Conservation (phyloP, 2,113 vertebrate genomes). For the Vulpes ferrilata region DNA sequence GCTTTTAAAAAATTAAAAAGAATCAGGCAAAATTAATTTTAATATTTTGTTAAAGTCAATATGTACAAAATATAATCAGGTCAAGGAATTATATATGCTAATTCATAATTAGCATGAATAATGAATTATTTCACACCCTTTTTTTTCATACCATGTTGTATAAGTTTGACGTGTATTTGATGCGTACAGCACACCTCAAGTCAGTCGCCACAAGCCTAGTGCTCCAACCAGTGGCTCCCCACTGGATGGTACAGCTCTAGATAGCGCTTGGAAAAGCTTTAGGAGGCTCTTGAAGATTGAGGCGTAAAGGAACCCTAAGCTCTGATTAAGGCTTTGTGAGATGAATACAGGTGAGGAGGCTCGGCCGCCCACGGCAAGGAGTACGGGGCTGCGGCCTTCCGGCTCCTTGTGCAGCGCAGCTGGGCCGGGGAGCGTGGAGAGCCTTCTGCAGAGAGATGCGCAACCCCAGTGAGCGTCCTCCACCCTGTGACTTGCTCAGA, state of each 20-base stretch:
- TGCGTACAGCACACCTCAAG: not conserved
- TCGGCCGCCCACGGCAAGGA: too few relatives aligned
- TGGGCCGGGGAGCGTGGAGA: fast-evolving
- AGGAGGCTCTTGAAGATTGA: not conserved
- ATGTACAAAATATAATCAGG: not conserved
- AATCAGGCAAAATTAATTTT: not conserved
- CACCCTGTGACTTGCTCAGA: not conserved
- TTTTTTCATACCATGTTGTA: not conserved
- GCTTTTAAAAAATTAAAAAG: not conserved
- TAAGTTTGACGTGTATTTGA: not conserved
- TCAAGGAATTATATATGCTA: too few relatives aligned
- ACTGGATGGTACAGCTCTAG: not conserved
- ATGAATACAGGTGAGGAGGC: not conserved
- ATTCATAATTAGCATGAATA: too few relatives aligned
- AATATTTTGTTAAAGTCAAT: not conserved
- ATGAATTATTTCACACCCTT: not conserved
- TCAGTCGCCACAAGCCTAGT: not conserved
- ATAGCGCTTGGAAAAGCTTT: not conserved
- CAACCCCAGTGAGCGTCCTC: not conserved
- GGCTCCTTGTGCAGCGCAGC: not conserved
- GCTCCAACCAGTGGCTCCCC: not conserved
- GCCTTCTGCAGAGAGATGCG: not conserved
- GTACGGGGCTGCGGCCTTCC: fast-evolving
- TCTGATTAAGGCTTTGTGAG: not conserved
- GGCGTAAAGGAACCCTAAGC: not conserved